These are phyloP conservation scores for Sander lucioperca DNA, from an alignment of 2,113 vertebrate species.

Conservation along the genomic window DNA sequence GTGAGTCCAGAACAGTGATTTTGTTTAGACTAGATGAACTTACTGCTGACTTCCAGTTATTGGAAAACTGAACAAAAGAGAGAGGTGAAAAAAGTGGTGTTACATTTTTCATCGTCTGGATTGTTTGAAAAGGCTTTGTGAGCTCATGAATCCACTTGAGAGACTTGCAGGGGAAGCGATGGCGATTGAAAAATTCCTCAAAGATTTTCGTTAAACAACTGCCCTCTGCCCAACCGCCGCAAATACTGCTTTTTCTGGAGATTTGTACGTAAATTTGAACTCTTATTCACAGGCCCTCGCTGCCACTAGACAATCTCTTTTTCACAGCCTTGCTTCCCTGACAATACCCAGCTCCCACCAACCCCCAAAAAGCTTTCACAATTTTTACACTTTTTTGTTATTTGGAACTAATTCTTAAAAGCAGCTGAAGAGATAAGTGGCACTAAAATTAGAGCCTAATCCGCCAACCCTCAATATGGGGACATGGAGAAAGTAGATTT, in stretches of 20 bases:
- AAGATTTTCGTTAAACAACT: conserved; percentile 46
- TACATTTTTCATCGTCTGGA: conserved; percentile 45
- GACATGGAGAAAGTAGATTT: conserved; percentile 82
- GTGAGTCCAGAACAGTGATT: conserved; percentile 36
- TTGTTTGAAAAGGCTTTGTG: conserved; percentile 47
- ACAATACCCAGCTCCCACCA: conserved; percentile 63
- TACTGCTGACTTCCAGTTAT: conserved; percentile 42
- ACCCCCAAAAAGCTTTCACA: conserved; percentile 47
- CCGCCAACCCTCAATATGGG: conserved; percentile 71
- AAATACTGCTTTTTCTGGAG: conserved; percentile 14
- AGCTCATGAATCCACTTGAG: conserved; percentile 52
- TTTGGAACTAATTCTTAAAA: conserved; percentile 79
- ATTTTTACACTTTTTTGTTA: conserved; percentile 74
- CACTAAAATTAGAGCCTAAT: conserved; percentile 81
- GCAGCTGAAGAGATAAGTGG: conserved; percentile 76
- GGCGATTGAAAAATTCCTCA: conserved; percentile 36
- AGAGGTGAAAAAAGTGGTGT: background rate
- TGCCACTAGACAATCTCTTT: conserved; percentile 62
- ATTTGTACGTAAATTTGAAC: conserved; percentile 61
- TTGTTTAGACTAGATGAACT: conserved; percentile 46
- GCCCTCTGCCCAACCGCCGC: conserved; percentile 20
- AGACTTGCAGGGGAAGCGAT: background rate
- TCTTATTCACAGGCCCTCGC: conserved; percentile 47
- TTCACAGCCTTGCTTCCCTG: conserved; percentile 52
- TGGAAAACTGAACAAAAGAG: background rate